A percentile compares a stretch with the other conserved stretches of the same genome.
Conservation (phyloP, 1,140 invertebrate genomes). For the Nasonia giraulti region DNA sequence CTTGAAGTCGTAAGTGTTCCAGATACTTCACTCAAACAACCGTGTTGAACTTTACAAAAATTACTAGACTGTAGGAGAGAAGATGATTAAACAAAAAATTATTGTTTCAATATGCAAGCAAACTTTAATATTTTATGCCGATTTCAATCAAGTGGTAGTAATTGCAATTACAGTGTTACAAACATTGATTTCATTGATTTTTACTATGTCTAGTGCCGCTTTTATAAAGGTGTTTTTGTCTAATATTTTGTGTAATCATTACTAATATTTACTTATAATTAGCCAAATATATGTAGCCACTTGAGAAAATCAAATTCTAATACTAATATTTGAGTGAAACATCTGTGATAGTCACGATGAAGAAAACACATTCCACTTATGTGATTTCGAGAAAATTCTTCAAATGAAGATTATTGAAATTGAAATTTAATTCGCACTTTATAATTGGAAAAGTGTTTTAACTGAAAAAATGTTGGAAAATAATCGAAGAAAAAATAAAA, state of each 20-base stretch:
- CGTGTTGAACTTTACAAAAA: background rate
- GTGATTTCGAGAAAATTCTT: constrained; percentile 39
- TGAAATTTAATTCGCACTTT: background rate
- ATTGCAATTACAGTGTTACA: background rate
- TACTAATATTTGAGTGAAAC: background rate
- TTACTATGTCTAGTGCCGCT: background rate
- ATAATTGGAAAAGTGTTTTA: constrained; percentile 26
- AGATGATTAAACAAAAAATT: background rate
- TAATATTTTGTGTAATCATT: background rate
- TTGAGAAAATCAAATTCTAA: background rate
- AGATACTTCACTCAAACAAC: background rate
- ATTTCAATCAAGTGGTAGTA: background rate
- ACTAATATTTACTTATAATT: background rate
- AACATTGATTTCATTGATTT: background rate
- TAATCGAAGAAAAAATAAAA: background rate
- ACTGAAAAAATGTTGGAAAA: background rate
- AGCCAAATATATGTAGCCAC: too few relatives aligned
- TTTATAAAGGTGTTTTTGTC: constrained; percentile 6
- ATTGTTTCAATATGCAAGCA: background rate
- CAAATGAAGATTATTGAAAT: background rate
- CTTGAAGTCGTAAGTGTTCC: background rate
- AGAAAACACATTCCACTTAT: constrained; percentile 58
- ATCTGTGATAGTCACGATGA: background rate
- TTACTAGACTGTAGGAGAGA: too few relatives aligned
- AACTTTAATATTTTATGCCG: too few relatives aligned